These are phyloP conservation scores for Clarias magur DNA, from an alignment of 2,113 vertebrate species.

Conservation along the genomic window DNA sequence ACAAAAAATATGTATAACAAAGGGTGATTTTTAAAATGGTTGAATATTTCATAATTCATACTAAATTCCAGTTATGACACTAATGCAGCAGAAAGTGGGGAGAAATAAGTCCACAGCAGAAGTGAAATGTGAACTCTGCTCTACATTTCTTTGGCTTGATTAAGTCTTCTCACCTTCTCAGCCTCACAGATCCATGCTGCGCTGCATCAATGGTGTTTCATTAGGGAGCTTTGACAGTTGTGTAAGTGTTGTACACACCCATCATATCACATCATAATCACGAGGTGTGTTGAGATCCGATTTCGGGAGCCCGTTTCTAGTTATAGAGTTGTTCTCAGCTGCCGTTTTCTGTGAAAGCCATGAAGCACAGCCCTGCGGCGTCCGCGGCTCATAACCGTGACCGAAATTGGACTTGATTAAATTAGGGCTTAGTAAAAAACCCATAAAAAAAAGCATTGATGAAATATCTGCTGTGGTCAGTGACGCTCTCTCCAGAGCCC, in stretches of 20 bases:
- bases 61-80: neutral
- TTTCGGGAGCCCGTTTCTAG: constrained; percentile 1
- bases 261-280: constrained; percentile 31
- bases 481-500: neutral
- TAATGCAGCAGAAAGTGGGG: neutral
- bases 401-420: constrained; percentile 40
- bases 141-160: constrained; percentile 27
- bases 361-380: constrained; percentile 10
- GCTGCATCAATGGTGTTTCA: neutral
- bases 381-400: constrained; percentile 35
- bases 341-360: constrained; percentile 23
- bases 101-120: neutral
- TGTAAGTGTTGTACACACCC: neutral
- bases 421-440: constrained; percentile 36
- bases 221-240: constrained; percentile 1
- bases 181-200: constrained; percentile 6
- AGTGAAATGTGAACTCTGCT: neutral
- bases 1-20: neutral
- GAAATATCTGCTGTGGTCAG: constrained; percentile 20
- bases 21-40: neutral
- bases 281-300: constrained; percentile 12
- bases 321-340: constrained; percentile 30
- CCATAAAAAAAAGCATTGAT: constrained; percentile 40
- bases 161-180: constrained; percentile 37
- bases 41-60: too few species aligned